Base-by-base conservation (phyloP, 30 jellyfish, hydroid and myxozoan genomes). In the Chrysaora quinquecirrha region DNA sequence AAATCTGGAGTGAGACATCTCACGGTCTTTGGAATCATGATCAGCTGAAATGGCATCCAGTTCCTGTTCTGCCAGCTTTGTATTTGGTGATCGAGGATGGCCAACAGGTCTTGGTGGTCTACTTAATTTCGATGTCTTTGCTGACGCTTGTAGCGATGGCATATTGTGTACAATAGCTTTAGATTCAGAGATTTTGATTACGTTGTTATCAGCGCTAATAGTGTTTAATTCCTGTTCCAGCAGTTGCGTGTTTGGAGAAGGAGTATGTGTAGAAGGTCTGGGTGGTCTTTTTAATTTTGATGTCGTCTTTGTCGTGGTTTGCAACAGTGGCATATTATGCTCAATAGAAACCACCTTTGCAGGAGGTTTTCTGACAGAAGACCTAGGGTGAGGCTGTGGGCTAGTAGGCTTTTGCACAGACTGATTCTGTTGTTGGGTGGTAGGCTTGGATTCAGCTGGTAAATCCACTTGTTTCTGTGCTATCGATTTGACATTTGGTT, bases 321-420 rank as follows among this genome's bases (percentile, higher is more conserved):
- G 90, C 12, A 80, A 50, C 90, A 80, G 52, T 1, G 90, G 90
- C 90, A 80, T 65, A 48, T 67, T 79, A 32, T 58, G 34, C n/a
- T 65, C 90, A 10, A 80, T n/a, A 31, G 70, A 21, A 24, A 49
- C 27, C 25, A 46, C n/a, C 31, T 29, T 65, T 1, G 14, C 50
- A 28, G 65, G 63, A 20, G 49, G 61, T 54, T 31, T 48, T 24
- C 43, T 56, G 27, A 21, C 12, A 10, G 68, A 24, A 11, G 89
- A 52, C n/a, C 64, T 80, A 19, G 90, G 27, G 27, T 52, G 68
- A 52, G 68, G 68, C 68, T 52, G 12, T 12, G 68, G 68, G 68
- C 19, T 20, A 52, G 68, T 2, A 7, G 3, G 9, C 29, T 52
- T 52, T 25, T 52, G 68, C 25, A 25, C 6, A 25, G 68, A 20